phyloP scores from a whole-genome alignment of 2,888 invertebrate species.

The Escarpia spicata region DNA sequence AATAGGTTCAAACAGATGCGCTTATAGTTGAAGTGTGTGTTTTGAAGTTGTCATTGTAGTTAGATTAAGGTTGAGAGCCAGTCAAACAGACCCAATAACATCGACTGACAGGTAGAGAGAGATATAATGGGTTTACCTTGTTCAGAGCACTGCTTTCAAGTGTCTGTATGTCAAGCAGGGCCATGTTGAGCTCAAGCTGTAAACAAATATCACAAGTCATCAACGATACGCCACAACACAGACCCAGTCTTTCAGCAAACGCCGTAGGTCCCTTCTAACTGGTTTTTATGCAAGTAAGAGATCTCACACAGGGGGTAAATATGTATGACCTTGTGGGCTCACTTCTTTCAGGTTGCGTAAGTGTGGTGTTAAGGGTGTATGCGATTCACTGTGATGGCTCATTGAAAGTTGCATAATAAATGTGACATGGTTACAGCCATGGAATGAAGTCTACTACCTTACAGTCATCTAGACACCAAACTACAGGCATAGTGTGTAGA shows the following conservation, averaged over 20 bases:
- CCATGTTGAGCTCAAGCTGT: not conserved
- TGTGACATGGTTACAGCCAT: too few relatives aligned
- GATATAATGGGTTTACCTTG: not conserved
- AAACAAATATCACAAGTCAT: constrained; percentile 10
- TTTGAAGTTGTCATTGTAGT: not conserved
- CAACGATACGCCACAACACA: not conserved
- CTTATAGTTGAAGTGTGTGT: not conserved
- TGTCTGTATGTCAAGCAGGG: not conserved
- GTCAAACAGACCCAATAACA: not conserved
- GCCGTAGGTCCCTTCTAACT: not conserved
- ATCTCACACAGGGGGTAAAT: constrained; percentile 16
- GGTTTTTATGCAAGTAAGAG: not conserved
- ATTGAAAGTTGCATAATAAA: not conserved
- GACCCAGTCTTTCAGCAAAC: not conserved
- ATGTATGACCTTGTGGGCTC: not conserved
- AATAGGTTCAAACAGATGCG: not conserved
- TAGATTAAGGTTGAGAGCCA: not conserved
- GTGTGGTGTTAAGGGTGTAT: not conserved
- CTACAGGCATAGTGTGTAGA: not conserved
- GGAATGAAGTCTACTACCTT: too few relatives aligned
- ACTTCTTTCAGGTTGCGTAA: not conserved
- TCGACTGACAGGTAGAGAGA: not conserved
- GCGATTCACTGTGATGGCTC: not conserved
- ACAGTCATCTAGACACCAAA: too few relatives aligned
- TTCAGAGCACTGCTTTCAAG: not conserved